Percentiles rank a stretch among this genome's conserved stretches.
Conservation (phyloP, 2,113 vertebrate species). For the Pipa parva region DNA sequence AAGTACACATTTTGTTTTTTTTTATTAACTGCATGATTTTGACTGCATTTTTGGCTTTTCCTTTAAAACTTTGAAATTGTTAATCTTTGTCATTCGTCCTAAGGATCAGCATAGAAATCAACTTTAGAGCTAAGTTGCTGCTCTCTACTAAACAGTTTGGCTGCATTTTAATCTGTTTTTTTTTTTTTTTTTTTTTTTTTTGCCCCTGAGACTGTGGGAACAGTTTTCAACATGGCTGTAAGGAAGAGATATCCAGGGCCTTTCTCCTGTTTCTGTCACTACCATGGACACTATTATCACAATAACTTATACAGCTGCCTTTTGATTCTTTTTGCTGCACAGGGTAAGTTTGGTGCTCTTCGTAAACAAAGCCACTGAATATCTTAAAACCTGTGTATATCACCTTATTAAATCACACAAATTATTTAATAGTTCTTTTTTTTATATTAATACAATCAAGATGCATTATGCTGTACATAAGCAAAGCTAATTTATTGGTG, state of each 20-base stretch:
- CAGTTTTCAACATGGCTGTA: constrained; percentile 32
- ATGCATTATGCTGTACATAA: no score
- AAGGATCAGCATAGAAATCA: background rate
- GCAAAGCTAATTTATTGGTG: no score
- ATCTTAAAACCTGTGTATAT: no score
- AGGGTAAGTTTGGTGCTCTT: constrained; percentile 31
- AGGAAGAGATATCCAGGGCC: constrained; percentile 27
- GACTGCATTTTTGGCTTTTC: no score
- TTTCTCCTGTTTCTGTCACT: constrained; percentile 17
- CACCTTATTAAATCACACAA: no score
- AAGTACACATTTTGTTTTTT: no score
- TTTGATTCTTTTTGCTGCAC: constrained; percentile 34
- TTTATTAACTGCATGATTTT: no score
- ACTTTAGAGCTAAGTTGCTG: background rate
- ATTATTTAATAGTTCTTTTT: no score
- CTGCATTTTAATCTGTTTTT: background rate
- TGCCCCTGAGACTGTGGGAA: constrained; percentile 4
- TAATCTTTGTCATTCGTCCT: background rate
- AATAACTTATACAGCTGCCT: constrained; percentile 30
- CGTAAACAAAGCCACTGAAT: no score
- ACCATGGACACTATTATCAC: constrained; percentile 1
- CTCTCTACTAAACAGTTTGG: no score
- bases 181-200: background rate
- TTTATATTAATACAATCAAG: no score
- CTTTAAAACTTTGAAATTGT: no score